phyloP scores from a whole-genome alignment of 1,140 invertebrate species.

The Odontomachus brunneus region DNA sequence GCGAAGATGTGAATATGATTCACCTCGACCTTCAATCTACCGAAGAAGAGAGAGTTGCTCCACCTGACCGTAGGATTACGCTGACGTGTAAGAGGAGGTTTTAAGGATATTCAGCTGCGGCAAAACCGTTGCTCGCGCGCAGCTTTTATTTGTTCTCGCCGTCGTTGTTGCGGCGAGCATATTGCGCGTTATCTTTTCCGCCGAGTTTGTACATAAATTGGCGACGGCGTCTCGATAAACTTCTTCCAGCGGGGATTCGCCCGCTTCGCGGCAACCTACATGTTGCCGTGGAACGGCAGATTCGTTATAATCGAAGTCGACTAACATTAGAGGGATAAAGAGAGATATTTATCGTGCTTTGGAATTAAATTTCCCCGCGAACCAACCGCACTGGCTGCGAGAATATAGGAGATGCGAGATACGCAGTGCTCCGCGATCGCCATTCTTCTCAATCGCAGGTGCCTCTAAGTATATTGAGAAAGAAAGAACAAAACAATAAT shows the following conservation, averaged over 20 bases:
- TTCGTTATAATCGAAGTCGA: slow-evolving; percentile 42
- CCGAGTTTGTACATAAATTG: slow-evolving; percentile 59
- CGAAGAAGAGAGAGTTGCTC: slow-evolving; percentile 28
- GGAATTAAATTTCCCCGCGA: slow-evolving; percentile 7
- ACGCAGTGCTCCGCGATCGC: not conserved
- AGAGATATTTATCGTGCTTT: slow-evolving; percentile 5
- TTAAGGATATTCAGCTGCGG: slow-evolving; percentile 44
- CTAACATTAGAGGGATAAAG: not conserved
- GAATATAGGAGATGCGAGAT: not conserved
- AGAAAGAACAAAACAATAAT: not conserved
- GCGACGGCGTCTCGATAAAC: slow-evolving; percentile 54
- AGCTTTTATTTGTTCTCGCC: slow-evolving; percentile 45
- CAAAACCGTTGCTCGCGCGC: slow-evolving; percentile 13
- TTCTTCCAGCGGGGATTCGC: slow-evolving; percentile 35
- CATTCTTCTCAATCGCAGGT: not conserved
- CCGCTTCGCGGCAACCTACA: slow-evolving; percentile 30
- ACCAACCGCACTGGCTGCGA: not conserved
- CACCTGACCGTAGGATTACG: slow-evolving; percentile 23
- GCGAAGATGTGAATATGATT: not conserved
- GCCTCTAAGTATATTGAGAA: too few species aligned
- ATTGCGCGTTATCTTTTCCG: slow-evolving; percentile 52
- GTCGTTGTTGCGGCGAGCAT: slow-evolving; percentile 41
- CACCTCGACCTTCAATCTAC: slow-evolving; percentile 19
- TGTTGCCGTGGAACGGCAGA: slow-evolving; percentile 27
- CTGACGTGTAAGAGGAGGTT: slow-evolving; percentile 46